These are phyloP conservation scores for Adineta ricciae DNA, from an alignment of 2,888 invertebrate species.

Conservation along the genomic window DNA sequence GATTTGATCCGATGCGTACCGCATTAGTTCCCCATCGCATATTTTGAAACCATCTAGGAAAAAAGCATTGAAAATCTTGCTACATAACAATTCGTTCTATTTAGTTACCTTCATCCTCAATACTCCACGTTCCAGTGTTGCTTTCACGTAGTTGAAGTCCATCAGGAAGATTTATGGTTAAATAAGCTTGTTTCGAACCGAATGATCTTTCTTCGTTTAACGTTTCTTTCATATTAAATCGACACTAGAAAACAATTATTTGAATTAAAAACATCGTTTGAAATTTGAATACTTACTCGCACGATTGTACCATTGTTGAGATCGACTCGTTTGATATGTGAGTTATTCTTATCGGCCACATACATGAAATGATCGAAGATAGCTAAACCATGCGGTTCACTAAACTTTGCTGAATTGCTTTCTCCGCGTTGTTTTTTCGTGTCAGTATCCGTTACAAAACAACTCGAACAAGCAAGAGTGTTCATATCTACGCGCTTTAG, in stretches of 20 bases:
- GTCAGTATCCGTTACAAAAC: constrained; percentile 52
- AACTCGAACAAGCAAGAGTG: constrained; percentile 58
- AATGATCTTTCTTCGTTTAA: constrained; percentile 6
- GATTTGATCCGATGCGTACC: background rate
- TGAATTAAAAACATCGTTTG: background rate
- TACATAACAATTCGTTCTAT: background rate
- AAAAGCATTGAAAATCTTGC: too few relatives aligned
- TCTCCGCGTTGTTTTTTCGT: constrained; percentile 36
- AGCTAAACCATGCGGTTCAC: constrained; percentile 74
- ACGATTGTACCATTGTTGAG: background rate
- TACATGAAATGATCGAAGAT: constrained; percentile 57
- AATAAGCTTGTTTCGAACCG: background rate
- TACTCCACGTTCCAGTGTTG: background rate
- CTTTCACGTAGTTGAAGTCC: background rate
- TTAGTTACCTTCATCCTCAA: constrained; percentile 9
- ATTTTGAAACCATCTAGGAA: constrained; percentile 5
- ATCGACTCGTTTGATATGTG: constrained; percentile 10
- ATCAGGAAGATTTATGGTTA: background rate
- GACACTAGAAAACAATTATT: background rate
- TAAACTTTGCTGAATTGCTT: constrained; percentile 53
- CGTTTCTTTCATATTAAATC: background rate
- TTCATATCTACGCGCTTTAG: constrained; percentile 60
- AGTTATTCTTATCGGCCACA: constrained; percentile 78
- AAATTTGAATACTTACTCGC: background rate
- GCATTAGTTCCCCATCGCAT: background rate